phyloP scores from a whole-genome alignment of 2,113 vertebrate genomes.

The Paracanthobrama guichenoti region DNA sequence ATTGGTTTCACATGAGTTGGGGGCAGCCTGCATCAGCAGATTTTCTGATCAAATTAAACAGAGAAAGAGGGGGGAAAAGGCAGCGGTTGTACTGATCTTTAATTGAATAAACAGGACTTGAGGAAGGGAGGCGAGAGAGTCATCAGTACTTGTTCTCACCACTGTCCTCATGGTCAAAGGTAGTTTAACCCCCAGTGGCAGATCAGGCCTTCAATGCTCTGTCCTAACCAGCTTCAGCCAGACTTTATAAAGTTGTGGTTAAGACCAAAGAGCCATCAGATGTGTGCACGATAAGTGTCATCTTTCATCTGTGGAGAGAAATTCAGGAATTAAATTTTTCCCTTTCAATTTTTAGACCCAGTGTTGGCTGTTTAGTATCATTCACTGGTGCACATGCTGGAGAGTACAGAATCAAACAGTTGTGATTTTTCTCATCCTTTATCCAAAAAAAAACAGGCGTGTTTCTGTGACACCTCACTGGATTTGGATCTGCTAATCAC shows the following conservation, averaged over 20 bases:
- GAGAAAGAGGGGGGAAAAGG: slow-evolving; percentile 61
- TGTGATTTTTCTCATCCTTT: slow-evolving; percentile 20
- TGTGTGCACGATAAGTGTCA: slow-evolving; percentile 21
- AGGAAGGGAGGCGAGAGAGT: slow-evolving; percentile 56
- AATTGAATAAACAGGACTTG: slow-evolving; percentile 78
- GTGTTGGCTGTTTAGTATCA: neutral
- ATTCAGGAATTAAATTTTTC: neutral
- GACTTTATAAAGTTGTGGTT: slow-evolving; percentile 24
- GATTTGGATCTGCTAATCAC: slow-evolving; percentile 44
- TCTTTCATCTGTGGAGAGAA: slow-evolving; percentile 13
- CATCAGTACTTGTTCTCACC: slow-evolving; percentile 58
- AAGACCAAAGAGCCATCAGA: slow-evolving; percentile 26
- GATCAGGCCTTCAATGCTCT: neutral
- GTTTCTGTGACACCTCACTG: slow-evolving; percentile 54
- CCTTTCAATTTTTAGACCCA: neutral
- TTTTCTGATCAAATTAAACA: slow-evolving; percentile 85
- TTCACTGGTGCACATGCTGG: neutral
- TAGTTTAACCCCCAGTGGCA: slow-evolving; percentile 44
- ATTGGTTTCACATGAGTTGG: slow-evolving; percentile 88
- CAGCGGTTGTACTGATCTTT: slow-evolving; percentile 79
- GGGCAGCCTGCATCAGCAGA: slow-evolving; percentile 78
- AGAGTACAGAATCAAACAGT: neutral
- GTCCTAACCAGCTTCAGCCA: slow-evolving; percentile 4
- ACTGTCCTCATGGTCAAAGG: slow-evolving; percentile 43
- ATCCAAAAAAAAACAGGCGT: slow-evolving; percentile 52